Conservation (phyloP, 2,888 invertebrate species). For the Melolontha melolontha region DNA sequence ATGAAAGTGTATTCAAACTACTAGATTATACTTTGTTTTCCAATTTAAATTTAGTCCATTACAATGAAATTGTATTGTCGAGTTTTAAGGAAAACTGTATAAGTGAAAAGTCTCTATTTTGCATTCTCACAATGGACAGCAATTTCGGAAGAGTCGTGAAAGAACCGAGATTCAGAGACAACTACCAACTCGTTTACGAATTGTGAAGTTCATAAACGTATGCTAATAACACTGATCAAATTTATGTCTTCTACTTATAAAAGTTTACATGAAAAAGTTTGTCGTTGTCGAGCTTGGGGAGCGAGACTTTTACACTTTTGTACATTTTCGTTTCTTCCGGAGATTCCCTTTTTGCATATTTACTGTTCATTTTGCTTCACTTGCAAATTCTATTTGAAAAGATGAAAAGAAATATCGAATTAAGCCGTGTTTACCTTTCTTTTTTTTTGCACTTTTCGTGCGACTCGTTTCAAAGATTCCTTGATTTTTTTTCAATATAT, state of each 20-base stretch:
- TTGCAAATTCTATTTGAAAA: conserved; percentile 42
- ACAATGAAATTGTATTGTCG: conserved; percentile 27
- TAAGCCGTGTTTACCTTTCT: conserved; percentile 38
- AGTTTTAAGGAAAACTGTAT: conserved; percentile 12
- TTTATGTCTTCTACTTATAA: conserved; percentile 51
- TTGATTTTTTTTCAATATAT: conserved; percentile 1
- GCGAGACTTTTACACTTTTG: conserved; percentile 49
- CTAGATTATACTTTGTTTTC: not conserved
- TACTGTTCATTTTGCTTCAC: conserved; percentile 50
- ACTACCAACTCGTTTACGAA: conserved; percentile 53
- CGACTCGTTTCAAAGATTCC: not conserved
- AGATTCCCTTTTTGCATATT: conserved; percentile 46
- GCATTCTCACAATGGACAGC: conserved; percentile 51
- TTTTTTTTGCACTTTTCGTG: not conserved
- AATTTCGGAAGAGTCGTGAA: conserved; percentile 48
- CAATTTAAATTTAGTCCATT: conserved; percentile 27
- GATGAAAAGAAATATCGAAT: conserved; percentile 31
- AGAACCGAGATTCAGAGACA: conserved; percentile 42
- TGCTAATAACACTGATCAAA: conserved; percentile 54
- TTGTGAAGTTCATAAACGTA: conserved; percentile 54
- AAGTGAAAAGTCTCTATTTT: conserved; percentile 44
- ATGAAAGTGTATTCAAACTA: no score
- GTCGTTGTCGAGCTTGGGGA: conserved; percentile 39
- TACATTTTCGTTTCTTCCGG: conserved; percentile 47
- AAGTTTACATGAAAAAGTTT: conserved; percentile 51